Base-by-base conservation (phyloP, 2,888 invertebrate genomes). In the Meganola albula region DNA sequence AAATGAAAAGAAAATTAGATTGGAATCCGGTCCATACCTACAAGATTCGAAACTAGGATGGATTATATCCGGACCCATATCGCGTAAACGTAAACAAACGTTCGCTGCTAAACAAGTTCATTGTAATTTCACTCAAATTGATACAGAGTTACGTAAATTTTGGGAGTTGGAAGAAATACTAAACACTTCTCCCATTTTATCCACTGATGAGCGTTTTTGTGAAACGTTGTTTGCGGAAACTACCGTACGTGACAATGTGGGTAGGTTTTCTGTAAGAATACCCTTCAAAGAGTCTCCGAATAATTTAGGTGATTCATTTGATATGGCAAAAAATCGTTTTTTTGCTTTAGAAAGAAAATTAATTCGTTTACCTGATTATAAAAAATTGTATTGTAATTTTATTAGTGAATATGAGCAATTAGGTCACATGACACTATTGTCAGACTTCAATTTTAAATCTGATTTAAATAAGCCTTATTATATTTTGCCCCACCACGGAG, bases 341-440 rank as follows among this genome's bases (percentile, higher is more conserved):
- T 22, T 32, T 11, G 24, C 40, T n/a, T 24, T 44, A n/a, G 42
- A 46, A 28, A 35, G 35, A 12, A 31, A 31, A 25, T 24, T 31
- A 7, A 13, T 30, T 12, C 22, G 32, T n/a, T 14, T 27, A 12
- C 23, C 33, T 7, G 4, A 16, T 9, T 32, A 34, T 10, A 38
- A 34, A 21, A 10, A 23, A 10, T 5, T 36, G 6, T 40, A 36
- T 12, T 24, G 11, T 8, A 10, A 33, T 8, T 36, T 40, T 26
- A 36, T 36, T 18, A 9, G 18, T 1, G 40, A 40, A 21, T 40
- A 36, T 7, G 2, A 27, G 3, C 12, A 29, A n/a, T 26, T 40
- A 20, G 34, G 32, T 1, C 39, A 40, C 12, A 40, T 35, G 39
- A 29, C 10, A 24, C 28, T n/a, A 1, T 16, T 13, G 10, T 23